These are phyloP conservation scores for Aviceda subcristata DNA, from an alignment of 2,113 vertebrate species.

Conservation along the genomic window DNA sequence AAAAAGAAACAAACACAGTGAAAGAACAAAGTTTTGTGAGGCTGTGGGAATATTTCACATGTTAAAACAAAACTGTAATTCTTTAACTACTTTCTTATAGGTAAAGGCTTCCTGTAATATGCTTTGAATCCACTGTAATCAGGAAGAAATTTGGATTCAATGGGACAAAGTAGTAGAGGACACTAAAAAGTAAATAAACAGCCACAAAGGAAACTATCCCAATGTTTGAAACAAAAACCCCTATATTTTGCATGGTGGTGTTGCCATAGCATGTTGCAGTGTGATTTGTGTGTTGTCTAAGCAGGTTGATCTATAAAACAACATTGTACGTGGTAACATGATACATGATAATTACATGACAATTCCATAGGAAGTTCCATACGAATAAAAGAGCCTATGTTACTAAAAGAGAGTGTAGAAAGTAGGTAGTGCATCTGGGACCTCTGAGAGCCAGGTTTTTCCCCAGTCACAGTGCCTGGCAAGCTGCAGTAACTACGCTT, in stretches of 20 bases:
- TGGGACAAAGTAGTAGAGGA: conserved; percentile 41
- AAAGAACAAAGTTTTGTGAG: conserved; percentile 9
- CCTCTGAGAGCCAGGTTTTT: neutral
- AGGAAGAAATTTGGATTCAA: conserved; percentile 51
- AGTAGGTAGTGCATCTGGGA: neutral
- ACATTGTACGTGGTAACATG: neutral
- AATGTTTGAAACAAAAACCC: conserved; percentile 65
- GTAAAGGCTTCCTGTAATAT: conserved; percentile 53
- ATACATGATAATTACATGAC: neutral
- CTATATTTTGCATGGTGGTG: conserved; percentile 65
- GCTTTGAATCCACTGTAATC: conserved; percentile 48
- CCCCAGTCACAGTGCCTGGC: neutral
- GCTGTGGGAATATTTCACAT: conserved; percentile 14
- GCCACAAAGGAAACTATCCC: conserved; percentile 21
- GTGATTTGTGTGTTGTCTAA: conserved; percentile 54
- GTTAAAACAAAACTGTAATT: conserved; percentile 36
- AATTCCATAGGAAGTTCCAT: neutral
- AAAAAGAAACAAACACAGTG: neutral
- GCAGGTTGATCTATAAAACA: conserved; percentile 28
- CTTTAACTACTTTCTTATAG: conserved; percentile 51
- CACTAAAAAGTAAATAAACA: conserved; percentile 50
- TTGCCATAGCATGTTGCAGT: conserved; percentile 56
- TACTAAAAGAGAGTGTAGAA: neutral
- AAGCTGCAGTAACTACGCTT: neutral
- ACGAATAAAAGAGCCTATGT: neutral